These are phyloP conservation scores for Lithophane leautieri DNA, from an alignment of 2,888 invertebrate genomes.

Conservation along the genomic window DNA sequence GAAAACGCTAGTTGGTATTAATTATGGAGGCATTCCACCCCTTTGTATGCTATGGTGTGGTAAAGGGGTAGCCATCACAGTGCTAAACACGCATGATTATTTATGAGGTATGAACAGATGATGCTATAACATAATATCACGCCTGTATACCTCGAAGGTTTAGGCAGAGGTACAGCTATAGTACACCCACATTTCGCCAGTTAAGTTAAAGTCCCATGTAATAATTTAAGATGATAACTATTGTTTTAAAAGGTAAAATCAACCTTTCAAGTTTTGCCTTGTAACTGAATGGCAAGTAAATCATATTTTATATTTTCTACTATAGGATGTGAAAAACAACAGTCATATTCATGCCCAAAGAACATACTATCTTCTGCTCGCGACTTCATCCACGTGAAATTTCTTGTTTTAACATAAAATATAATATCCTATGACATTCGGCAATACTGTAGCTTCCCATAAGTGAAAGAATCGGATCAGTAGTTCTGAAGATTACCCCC, in stretches of 20 bases:
- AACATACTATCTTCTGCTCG: not conserved
- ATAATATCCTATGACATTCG: not conserved
- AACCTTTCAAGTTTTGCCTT: not conserved
- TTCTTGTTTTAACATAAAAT: not conserved
- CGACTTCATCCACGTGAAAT: not conserved
- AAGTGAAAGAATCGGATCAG: not conserved
- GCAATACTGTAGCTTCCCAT: not conserved
- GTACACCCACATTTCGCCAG: no score
- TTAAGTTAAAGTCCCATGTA: no score
- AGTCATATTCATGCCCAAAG: not conserved
- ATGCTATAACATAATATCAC: no score
- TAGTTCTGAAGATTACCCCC: not conserved
- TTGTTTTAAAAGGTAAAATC: not conserved
- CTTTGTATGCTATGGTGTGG: not conserved
- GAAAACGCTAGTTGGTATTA: conserved; percentile 9
- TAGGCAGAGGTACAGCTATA: no score
- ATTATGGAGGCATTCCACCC: conserved; percentile 17
- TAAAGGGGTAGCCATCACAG: not conserved
- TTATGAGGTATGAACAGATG: not conserved
- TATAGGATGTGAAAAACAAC: not conserved
- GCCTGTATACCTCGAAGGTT: no score
- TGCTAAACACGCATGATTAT: not conserved
- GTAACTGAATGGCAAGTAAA: not conserved
- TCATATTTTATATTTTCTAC: not conserved
- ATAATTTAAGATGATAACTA: no score